Evolutionary conservation across 1,140 invertebrate species (phyloP).

Genomic region (Penaeus japonicus): DNA sequence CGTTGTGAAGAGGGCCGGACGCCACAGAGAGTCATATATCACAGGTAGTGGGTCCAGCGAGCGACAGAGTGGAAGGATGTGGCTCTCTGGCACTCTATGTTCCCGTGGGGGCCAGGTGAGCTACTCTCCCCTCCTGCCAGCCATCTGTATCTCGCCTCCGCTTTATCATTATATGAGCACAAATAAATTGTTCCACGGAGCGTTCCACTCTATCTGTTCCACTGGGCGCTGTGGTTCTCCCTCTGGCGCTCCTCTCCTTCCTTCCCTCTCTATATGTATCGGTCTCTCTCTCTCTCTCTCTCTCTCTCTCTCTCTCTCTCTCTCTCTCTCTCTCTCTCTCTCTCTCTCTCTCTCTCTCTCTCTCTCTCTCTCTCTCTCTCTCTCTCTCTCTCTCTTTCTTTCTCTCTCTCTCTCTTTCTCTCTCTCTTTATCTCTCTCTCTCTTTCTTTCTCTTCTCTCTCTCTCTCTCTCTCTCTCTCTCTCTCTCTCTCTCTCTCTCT

Average conservation of each 20-base stretch:
- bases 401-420: no score
- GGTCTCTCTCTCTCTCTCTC: background rate
- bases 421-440: no score
- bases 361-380: no score
- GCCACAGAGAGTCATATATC: conserved; percentile 42
- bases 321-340: background rate
- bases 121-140: background rate
- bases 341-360: background rate
- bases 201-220: background rate
- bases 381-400: no score
- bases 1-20: background rate
- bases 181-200: background rate
- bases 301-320: background rate
- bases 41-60: conserved; percentile 48
- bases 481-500: no score
- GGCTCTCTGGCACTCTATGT: conserved; percentile 38
- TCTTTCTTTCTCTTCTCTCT: no score
- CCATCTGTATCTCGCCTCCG: background rate
- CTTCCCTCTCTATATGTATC: background rate
- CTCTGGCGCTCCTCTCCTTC: background rate
- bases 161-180: background rate
- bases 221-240: background rate
- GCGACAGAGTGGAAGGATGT: conserved; percentile 54
- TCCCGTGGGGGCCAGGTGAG: conserved; percentile 43
- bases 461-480: no score